Conservation (phyloP, 2,797 vertebrate genomes). For the Gallirallus australis region DNA sequence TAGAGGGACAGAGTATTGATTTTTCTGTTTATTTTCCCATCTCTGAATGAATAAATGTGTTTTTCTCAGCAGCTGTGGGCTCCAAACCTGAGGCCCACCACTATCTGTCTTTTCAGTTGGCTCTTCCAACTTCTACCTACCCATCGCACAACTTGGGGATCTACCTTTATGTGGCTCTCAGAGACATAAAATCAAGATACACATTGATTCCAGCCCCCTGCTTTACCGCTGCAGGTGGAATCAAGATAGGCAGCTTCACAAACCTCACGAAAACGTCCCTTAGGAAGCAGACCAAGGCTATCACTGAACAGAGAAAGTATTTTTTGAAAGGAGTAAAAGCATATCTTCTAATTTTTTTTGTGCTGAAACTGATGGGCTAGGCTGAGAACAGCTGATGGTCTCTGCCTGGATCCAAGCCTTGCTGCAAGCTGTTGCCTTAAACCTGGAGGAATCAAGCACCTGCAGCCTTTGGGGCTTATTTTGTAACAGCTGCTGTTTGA, state of each 20-base stretch:
- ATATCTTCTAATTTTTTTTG: background rate
- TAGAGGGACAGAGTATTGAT: background rate
- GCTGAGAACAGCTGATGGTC: background rate
- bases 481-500: background rate
- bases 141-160: background rate
- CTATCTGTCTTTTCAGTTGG: background rate
- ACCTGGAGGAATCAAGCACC: background rate
- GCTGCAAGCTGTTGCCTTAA: background rate
- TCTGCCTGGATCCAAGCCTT: background rate
- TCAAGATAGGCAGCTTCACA: background rate
- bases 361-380: background rate
- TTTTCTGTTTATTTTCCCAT: constrained; percentile 14
- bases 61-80: background rate
- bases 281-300: background rate
- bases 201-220: background rate
- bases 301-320: background rate
- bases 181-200: background rate
- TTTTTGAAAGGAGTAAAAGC: background rate
- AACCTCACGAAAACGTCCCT: background rate
- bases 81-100: background rate
- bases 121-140: background rate
- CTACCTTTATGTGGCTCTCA: background rate
- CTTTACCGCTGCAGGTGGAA: background rate
- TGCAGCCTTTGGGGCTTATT: background rate
- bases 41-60: background rate